Evolutionary conservation across 1,140 invertebrate species (phyloP).

Genomic region (Solenopsis fugax): DNA sequence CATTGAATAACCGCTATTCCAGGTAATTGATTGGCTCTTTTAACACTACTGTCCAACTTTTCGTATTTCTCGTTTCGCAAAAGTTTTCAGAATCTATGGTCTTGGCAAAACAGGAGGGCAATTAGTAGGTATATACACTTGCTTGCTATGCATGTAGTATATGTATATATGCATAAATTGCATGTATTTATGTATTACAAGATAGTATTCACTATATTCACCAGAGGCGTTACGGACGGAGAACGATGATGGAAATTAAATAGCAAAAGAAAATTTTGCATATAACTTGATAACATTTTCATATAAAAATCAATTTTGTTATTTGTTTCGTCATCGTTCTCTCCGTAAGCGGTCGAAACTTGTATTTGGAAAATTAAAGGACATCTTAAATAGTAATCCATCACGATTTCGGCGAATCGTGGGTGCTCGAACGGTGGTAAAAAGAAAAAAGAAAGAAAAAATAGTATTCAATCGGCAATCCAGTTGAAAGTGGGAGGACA

Average conservation of each 20-base stretch:
- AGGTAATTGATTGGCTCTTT: conserved; percentile 79
- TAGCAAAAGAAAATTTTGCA: background rate
- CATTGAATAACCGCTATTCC: conserved; percentile 75
- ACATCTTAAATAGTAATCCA: background rate
- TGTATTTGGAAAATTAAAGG: background rate
- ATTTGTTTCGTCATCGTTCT: conserved; percentile 16
- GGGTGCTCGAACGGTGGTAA: background rate
- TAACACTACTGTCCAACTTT: conserved; percentile 28
- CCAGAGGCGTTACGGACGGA: background rate
- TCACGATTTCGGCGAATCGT: background rate
- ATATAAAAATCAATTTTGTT: background rate
- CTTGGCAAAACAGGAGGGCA: background rate
- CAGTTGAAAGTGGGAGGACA: conserved; percentile 60
- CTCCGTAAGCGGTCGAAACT: background rate
- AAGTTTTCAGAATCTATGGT: conserved; percentile 77
- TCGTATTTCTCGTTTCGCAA: conserved; percentile 25
- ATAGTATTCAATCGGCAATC: conserved; percentile 36
- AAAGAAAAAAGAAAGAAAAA: background rate
- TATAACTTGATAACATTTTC: conserved; percentile 7
- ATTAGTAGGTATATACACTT: conserved; percentile 78
- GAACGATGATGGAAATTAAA: conserved; percentile 15
- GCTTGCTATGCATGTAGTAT: conserved; percentile 4
- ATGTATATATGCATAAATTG: background rate
- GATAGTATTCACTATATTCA: background rate
- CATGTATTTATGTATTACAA: conserved; percentile 26